A percentile compares a stretch with the other conserved stretches of the same genome.
These are phyloP conservation scores for Ibidorhyncha struthersii DNA, from an alignment of 2,113 vertebrate species.

Conservation along the genomic window DNA sequence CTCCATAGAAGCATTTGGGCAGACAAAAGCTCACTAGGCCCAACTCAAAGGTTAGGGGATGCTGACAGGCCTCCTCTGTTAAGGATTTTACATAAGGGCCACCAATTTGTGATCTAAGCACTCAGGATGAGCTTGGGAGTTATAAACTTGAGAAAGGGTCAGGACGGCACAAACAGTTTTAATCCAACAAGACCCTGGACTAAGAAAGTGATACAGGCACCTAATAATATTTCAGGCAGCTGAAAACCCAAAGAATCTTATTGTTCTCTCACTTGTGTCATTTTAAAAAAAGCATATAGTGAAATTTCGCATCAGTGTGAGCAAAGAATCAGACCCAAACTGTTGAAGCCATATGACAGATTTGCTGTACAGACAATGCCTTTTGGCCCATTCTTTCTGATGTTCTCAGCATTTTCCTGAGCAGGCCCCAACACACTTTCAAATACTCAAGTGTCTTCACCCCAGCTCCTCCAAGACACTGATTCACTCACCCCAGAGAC, in stretches of 20 bases:
- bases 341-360: neutral
- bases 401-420: neutral
- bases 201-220: neutral
- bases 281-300: neutral
- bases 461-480: neutral
- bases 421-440: neutral
- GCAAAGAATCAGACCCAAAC: neutral
- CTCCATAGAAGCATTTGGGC: neutral
- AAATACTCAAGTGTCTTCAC: neutral
- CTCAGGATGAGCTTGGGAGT: neutral
- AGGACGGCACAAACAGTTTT: neutral
- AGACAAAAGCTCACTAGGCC: neutral
- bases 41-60: neutral
- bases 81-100: neutral
- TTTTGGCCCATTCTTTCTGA: neutral
- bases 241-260: neutral
- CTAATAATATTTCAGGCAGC: neutral
- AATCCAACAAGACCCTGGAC: neutral
- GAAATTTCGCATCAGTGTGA: neutral
- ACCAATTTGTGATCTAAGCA: neutral
- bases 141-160: neutral
- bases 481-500: conserved; percentile 87
- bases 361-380: neutral
- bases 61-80: neutral
- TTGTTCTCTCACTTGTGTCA: neutral